Base-by-base conservation (phyloP, 2,797 vertebrate genomes). In the Lycodopsis pacificus region DNA sequence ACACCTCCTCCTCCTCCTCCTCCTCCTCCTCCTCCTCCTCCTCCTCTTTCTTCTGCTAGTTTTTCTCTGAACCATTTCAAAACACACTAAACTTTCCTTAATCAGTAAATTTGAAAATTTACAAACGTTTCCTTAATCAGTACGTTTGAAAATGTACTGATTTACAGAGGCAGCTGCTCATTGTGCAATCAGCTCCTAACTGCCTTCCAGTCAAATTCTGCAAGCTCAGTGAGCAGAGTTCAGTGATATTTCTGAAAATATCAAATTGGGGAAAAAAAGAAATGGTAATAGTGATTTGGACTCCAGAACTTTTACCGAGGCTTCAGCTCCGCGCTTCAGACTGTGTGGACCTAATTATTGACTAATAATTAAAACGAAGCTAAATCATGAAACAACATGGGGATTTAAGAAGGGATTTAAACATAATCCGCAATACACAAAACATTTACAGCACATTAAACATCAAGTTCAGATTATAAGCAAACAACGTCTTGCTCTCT, bases 131-230 rank as follows among this genome's bases (percentile, higher is more conserved):
- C 22, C 30, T 32, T 64, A 49, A 74, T 86, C 59, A 70, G 25
- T 53, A 36, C 10, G n/a, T 58, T 76, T 73, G 22, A 48, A 71
- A 56, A 69, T 72, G 44, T n/a, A 30, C 59, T 58, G 51, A 74
- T 72, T 77, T 48, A 36, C 34, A 82, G 74, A 73, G 22, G 36
- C 42, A 38, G 75, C 7, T 7, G 30, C 44, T 66, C 66, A 79
- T 78, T 72, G 72, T 69, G 38, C 40, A 75, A 66, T 76, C 78
- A 76, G 36, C 40, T 57, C 14, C 49, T 2, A 14, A 56, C 54
- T 63, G 32, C n/a, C 63, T 62, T 25, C 7, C 30, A 48, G 38
- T 53, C 63, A 56, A 53, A 65, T 32, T 73, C 25, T 44, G 32
- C 15, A 12, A 27, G 57, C 4, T 77, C 46, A 27, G 66, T 20